Conservation (phyloP, 1,140 invertebrate species). For the Whitmania pigra region DNA sequence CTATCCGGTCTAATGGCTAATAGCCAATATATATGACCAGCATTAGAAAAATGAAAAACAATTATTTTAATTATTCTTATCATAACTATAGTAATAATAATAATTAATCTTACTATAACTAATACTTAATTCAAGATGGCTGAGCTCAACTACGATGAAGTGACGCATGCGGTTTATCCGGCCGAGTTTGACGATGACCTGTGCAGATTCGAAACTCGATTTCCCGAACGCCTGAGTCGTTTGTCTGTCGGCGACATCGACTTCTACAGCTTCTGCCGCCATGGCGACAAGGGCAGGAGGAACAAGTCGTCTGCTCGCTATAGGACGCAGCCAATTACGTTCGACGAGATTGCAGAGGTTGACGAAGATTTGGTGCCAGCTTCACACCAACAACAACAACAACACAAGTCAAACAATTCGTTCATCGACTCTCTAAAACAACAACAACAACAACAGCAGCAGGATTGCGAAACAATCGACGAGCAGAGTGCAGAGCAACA, state of each 20-base stretch:
- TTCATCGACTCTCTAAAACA: not conserved
- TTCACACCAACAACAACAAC: conserved; percentile 15
- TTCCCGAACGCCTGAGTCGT: conserved; percentile 55
- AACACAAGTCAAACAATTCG: not conserved
- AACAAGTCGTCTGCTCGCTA: conserved; percentile 43
- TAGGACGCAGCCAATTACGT: conserved; percentile 59
- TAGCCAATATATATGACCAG: no score
- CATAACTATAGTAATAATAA: no score
- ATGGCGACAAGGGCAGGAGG: conserved; percentile 28
- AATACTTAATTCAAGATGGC: conserved; percentile 10
- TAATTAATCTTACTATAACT: no score
- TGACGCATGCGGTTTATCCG: conserved; percentile 14
- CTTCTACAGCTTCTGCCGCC: conserved; percentile 24
- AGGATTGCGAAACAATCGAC: not conserved
- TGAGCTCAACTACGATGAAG: conserved; percentile 22
- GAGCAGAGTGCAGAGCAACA: not conserved
- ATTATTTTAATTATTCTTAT: no score
- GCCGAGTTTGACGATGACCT: conserved; percentile 32
- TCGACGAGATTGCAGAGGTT: conserved; percentile 59
- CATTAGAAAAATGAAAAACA: no score
- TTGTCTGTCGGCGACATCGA: conserved; percentile 41
- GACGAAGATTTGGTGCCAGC: conserved; percentile 34
- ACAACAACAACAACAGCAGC: not conserved
- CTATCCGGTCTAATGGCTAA: no score
- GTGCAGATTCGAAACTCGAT: conserved; percentile 55